Percentiles rank a stretch among this genome's conserved stretches.
Conservation (phyloP, 2,797 vertebrate genomes). For the Ptychadena robeensis region DNA sequence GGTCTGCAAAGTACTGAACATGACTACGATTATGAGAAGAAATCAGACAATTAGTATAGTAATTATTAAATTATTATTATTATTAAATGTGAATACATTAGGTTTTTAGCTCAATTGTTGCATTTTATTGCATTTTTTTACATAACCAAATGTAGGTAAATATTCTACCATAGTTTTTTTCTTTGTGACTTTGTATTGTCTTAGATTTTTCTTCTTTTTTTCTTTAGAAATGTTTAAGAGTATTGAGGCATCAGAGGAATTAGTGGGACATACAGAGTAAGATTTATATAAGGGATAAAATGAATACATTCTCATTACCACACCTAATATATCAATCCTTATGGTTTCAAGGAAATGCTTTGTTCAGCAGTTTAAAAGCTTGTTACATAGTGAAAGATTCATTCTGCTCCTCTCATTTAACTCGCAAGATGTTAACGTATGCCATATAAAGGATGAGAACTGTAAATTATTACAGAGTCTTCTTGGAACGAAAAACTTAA, state of each 20-base stretch:
- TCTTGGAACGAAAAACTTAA: background rate
- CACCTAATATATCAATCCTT: conserved; percentile 37
- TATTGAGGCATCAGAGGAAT: conserved; percentile 21
- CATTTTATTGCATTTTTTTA: background rate
- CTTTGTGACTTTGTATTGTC: background rate
- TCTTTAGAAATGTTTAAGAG: background rate
- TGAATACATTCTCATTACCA: conserved; percentile 39
- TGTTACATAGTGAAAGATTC: conserved; percentile 37
- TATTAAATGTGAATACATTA: too few relatives aligned
- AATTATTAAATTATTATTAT: too few relatives aligned
- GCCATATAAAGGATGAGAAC: background rate
- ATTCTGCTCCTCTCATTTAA: conserved; percentile 27
- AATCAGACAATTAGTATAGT: too few relatives aligned
- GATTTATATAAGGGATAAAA: conserved; percentile 34
- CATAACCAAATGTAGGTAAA: too few relatives aligned
- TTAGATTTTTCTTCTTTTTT: conserved; percentile 1
- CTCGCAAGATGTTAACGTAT: conserved; percentile 32
- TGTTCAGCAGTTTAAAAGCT: conserved; percentile 46
- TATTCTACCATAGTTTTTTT: too few relatives aligned
- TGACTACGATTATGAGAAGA: too few relatives aligned
- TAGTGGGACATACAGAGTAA: conserved; percentile 18
- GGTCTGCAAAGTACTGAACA: too few relatives aligned
- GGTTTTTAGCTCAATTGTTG: background rate
- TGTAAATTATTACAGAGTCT: conserved; percentile 15
- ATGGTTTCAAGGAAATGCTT: conserved; percentile 26